Evolutionary conservation across 2,888 invertebrate species (phyloP).

Genomic region (Himalopsyche anomala): DNA sequence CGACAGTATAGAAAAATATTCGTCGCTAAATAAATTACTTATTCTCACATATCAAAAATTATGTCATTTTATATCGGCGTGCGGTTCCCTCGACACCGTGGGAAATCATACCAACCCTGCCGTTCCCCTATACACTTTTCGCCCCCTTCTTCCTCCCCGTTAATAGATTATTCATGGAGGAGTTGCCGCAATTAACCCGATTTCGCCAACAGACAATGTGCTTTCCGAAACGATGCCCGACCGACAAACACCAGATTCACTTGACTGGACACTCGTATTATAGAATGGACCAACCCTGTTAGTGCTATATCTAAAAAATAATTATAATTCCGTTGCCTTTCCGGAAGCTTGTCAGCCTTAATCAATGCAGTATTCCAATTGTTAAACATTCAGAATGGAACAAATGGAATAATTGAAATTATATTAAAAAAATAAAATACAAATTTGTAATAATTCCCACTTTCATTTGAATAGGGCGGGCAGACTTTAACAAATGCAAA

Average conservation of each 20-base stretch:
- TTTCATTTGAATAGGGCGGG: too few relatives aligned
- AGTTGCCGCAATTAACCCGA: conserved; percentile 43
- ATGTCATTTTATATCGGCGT: conserved; percentile 8
- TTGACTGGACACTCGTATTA: conserved; percentile 31
- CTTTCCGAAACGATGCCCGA: conserved; percentile 36
- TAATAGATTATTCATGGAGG: conserved; percentile 43
- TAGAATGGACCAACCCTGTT: neutral
- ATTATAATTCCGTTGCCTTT: too few relatives aligned
- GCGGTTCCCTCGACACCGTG: neutral
- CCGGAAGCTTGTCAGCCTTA: too few relatives aligned
- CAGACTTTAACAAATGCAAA: too few relatives aligned
- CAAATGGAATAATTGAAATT: too few relatives aligned
- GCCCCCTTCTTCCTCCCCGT: neutral
- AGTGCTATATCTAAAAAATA: neutral
- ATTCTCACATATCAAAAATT: neutral
- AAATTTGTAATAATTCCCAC: too few relatives aligned
- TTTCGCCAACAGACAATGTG: conserved; percentile 38
- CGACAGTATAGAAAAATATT: too few relatives aligned
- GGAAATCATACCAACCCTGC: conserved; percentile 13
- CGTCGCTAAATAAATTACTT: neutral
- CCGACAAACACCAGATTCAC: conserved; percentile 30
- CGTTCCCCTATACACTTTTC: neutral
- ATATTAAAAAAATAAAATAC: too few relatives aligned
- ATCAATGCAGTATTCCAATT: too few relatives aligned
- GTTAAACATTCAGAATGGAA: too few relatives aligned